These are phyloP conservation scores for Trachythela sp. DNA, from an alignment of 64 coral and sea anemone species.

Conservation along the genomic window DNA sequence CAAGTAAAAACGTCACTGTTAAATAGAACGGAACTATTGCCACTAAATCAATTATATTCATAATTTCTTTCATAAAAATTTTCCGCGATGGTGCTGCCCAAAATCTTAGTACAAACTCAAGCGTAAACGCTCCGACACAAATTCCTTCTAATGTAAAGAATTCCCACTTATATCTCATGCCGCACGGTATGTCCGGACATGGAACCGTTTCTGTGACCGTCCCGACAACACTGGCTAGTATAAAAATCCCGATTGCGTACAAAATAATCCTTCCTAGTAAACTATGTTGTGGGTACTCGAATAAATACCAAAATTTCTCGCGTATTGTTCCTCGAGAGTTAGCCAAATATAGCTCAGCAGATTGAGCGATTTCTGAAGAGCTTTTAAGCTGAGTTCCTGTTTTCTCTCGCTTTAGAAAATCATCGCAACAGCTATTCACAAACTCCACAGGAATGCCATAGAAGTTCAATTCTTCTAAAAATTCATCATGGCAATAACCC, in stretches of 20 bases:
- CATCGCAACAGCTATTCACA: constrained; percentile 60
- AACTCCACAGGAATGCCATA: constrained; percentile 55
- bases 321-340: constrained; percentile 23
- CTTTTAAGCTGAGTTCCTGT: neutral
- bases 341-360: neutral
- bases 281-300: constrained; percentile 48
- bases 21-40: constrained; percentile 69
- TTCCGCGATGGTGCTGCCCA: constrained; percentile 42
- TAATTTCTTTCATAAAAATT: constrained; percentile 40
- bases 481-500: constrained; percentile 52
- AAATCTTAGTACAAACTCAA: constrained; percentile 51
- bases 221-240: constrained; percentile 54
- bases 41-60: constrained; percentile 67
- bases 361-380: neutral
- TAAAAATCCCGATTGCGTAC: constrained; percentile 47
- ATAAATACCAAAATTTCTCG: constrained; percentile 41
- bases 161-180: neutral
- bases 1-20: constrained; percentile 1
- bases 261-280: constrained; percentile 39
- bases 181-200: constrained; percentile 43
- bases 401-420: constrained; percentile 17
- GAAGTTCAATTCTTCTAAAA: constrained; percentile 54
- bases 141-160: constrained; percentile 56
- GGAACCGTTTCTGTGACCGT: constrained; percentile 57
- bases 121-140: constrained; percentile 52